Conservation (phyloP, 2,797 vertebrate genomes). For the Catostomus latipinnis region DNA sequence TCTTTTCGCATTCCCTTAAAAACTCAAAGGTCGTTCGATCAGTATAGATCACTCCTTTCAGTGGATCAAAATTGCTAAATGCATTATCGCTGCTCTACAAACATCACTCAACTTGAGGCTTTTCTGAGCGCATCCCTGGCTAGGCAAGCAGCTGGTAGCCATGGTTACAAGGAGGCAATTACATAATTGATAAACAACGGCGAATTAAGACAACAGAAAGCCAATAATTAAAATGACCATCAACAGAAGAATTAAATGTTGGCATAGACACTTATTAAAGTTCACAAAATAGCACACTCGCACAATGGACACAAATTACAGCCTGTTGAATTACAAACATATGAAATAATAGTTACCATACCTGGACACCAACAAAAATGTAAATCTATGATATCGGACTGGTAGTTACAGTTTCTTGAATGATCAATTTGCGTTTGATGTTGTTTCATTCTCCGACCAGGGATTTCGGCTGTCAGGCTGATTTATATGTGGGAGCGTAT, state of each 20-base stretch:
- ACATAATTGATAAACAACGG: conserved; percentile 18
- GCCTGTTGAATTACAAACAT: conserved; percentile 1
- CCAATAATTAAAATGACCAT: neutral
- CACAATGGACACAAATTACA: conserved; percentile 25
- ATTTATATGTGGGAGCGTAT: conserved; percentile 73
- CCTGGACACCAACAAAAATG: conserved; percentile 71
- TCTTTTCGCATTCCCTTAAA: neutral
- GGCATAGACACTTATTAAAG: neutral
- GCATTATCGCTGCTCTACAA: neutral
- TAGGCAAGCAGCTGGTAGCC: conserved; percentile 51
- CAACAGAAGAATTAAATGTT: neutral
- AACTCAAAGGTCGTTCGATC: neutral
- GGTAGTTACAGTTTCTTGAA: conserved; percentile 67
- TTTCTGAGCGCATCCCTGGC: neutral
- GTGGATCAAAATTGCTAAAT: neutral
- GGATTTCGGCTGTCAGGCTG: accelerated
- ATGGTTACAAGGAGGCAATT: conserved; percentile 57
- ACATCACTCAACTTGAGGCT: neutral
- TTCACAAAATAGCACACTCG: conserved; percentile 7
- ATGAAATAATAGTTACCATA: conserved; percentile 56
- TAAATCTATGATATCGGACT: conserved; percentile 73
- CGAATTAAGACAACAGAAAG: neutral
- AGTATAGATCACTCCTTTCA: neutral
- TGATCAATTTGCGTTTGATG: conserved; percentile 35
- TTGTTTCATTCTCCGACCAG: conserved; percentile 75